A percentile compares a stretch with the other conserved stretches of the same genome.
Conservation (phyloP, 2,797 vertebrate genomes). For the Eutrigla gurnardus region DNA sequence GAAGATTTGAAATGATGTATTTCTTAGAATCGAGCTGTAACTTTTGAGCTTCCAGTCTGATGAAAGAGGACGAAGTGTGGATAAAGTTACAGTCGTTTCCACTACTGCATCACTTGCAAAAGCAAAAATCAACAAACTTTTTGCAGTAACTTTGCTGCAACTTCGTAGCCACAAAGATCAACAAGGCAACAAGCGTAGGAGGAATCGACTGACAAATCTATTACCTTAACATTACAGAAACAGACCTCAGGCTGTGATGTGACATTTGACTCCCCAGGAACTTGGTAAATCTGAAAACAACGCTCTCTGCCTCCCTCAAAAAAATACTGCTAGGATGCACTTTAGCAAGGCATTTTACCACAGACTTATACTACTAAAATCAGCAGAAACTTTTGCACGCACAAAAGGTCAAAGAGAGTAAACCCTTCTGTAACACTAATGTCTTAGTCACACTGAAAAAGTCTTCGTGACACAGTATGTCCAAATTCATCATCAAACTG, state of each 20-base stretch:
- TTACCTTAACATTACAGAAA: conserved; percentile 42
- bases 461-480: background rate
- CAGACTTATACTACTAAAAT: conserved; percentile 33
- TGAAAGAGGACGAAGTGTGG: background rate
- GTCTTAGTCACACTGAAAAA: conserved; percentile 5
- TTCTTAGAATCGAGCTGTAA: background rate
- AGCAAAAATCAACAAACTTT: background rate
- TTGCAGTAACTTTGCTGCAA: background rate
- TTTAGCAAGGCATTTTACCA: background rate
- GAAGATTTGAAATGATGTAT: background rate
- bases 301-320: background rate
- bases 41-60: background rate
- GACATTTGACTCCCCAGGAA: background rate
- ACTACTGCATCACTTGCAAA: background rate
- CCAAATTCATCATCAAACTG: background rate
- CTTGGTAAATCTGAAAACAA: conserved; percentile 21
- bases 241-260: background rate
- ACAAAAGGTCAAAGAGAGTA: conserved; percentile 31
- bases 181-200: background rate
- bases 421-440: background rate
- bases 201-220: background rate
- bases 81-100: background rate
- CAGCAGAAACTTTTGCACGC: conserved; percentile 24
- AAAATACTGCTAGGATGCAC: background rate
- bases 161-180: background rate